These are phyloP conservation scores for Gallinago solitaria DNA, from an alignment of 2,797 vertebrate species.

Conservation along the genomic window DNA sequence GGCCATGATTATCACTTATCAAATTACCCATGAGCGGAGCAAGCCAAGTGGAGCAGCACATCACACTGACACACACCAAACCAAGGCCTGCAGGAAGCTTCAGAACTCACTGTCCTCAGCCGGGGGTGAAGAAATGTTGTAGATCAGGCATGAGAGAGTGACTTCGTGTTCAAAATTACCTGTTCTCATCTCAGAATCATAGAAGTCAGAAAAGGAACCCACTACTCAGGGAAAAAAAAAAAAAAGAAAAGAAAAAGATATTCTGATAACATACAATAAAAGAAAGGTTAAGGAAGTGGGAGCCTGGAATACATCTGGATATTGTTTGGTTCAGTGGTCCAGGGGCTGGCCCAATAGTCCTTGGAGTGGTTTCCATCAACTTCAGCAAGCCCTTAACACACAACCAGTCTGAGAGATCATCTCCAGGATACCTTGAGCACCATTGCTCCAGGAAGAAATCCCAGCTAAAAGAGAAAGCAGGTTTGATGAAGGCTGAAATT, in stretches of 20 bases:
- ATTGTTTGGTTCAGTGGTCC: background rate
- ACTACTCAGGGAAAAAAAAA: background rate
- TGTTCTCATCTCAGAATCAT: background rate
- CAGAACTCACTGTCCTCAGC: slow-evolving; percentile 7
- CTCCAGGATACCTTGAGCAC: background rate
- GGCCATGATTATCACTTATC: slow-evolving; percentile 42
- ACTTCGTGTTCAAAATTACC: slow-evolving; percentile 8
- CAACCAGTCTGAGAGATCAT: background rate
- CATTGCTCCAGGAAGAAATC: background rate
- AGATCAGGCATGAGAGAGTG: background rate
- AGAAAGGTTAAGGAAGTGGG: slow-evolving; percentile 2
- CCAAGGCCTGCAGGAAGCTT: slow-evolving; percentile 8
- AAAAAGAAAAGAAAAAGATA: background rate
- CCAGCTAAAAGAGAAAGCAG: background rate
- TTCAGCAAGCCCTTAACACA: background rate
- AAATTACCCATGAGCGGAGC: slow-evolving; percentile 20
- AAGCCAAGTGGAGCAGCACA: slow-evolving; percentile 41
- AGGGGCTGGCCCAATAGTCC: background rate
- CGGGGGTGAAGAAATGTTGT: background rate
- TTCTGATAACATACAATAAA: background rate
- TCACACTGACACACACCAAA: background rate
- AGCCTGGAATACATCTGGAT: background rate
- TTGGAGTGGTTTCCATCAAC: background rate
- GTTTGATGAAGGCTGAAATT: background rate
- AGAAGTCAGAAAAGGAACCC: background rate